Percentiles rank a stretch among this genome's conserved stretches.
These are phyloP conservation scores for Onychorhynchus coronatus DNA, from an alignment of 2,113 vertebrate species.

Conservation along the genomic window DNA sequence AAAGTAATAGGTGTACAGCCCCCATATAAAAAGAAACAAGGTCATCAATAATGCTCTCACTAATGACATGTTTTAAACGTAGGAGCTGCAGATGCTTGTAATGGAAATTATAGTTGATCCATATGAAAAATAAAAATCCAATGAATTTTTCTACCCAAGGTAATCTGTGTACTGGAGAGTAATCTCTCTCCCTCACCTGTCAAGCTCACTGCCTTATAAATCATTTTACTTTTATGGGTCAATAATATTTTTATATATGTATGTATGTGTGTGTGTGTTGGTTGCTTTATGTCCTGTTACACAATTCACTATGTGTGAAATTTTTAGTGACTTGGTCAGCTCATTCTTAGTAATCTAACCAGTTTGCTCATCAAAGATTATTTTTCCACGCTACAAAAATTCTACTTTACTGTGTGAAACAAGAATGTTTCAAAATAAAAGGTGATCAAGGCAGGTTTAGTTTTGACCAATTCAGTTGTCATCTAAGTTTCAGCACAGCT, in stretches of 20 bases:
- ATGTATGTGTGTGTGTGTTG: no score
- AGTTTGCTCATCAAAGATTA: not conserved
- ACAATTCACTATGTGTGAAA: not conserved
- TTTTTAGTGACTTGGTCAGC: not conserved
- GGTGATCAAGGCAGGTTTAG: not conserved
- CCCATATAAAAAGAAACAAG: not conserved
- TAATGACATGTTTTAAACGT: not conserved
- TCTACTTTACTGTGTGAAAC: not conserved
- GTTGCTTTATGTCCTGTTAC: not conserved
- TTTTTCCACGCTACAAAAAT: not conserved
- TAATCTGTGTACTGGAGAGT: not conserved
- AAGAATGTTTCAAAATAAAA: not conserved
- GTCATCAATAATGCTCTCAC: not conserved
- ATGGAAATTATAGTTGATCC: not conserved
- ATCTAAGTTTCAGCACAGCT: not conserved
- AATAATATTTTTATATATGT: rapidly evolving
- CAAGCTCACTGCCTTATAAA: not conserved
- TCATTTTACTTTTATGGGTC: not conserved
- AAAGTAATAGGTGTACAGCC: not conserved
- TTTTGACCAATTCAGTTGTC: not conserved
- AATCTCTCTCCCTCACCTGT: not conserved
- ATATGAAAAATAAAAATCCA: not conserved
- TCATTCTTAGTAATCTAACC: not conserved
- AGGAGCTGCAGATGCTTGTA: not conserved
- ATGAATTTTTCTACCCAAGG: not conserved